Base-by-base conservation (phyloP, 1,140 invertebrate genomes). In the Cylas formicarius region DNA sequence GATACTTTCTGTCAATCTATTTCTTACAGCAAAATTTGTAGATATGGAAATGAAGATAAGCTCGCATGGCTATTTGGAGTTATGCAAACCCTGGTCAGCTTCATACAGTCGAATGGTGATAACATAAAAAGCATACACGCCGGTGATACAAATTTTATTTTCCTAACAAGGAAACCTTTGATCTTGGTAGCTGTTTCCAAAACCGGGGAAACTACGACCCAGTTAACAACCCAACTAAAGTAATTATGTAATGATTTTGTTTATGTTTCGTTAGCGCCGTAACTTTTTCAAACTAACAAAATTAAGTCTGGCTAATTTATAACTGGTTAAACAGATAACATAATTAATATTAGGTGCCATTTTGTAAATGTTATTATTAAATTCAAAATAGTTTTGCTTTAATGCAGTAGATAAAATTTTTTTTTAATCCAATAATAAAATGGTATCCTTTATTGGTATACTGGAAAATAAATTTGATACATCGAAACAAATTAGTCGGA, bases 31-130 rank as follows among this genome's bases (percentile, higher is more conserved):
- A 29, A 35, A 14, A 14, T 31, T 52, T 73, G 17, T 59, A 85
- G 85, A 61, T 78, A 90, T 73, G 90, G 92, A 38, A 90, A 83
- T 65, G 94, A 97, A 74, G 91, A 96, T 57, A 90, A 92, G 67
- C 67, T 96, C 52, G 92, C 90, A 1, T 92, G 91, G 3, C 68
- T 95, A 8, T 95, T 93, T 76, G 94, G 92, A 9, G 85, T 97
- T 1, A 91, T 97, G 72, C 91, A 96, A 69, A 92, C 91, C 3
- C 63, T 97, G 41, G 89, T 96, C 1, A 95, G 91, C 36, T 89
- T 95, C 59, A 82, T 96, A 1, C 82, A 91, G 66, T 80, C 83
- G 56, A 78, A 77, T 41, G 75, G 80, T 44, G 90, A 94, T 68
- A 78, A 77, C 46, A 82, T 97, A 23, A 77, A 84, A 45, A 89